Base-by-base conservation (phyloP, 2,797 vertebrate species). In the Scyliorhinus canicula region DNA sequence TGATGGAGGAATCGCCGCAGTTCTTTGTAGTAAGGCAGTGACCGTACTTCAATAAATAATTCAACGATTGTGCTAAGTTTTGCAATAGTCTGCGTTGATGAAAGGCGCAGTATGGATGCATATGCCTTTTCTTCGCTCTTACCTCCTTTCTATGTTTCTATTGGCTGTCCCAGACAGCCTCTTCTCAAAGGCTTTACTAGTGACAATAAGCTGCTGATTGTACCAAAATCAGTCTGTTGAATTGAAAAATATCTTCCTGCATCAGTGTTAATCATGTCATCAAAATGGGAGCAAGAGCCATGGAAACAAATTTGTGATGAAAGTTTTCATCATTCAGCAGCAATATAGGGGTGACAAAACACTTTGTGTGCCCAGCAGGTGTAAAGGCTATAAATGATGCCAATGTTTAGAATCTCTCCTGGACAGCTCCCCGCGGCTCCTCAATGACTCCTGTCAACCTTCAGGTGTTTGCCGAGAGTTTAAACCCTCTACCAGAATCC, bases 201-300 rank as follows among this genome's bases (percentile, higher is more conserved):
- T 44, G 26, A 85, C 44, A 24, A 12, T 26, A 55, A 50, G 12
- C 26, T 55, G 12, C 28, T 52, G 47, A 86, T 52, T 14, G 26
- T 12, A 52, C 26, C 50, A 86, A 82, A 26, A 47, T 47, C 44
- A 82, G 0, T 95, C 44, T 52, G 69, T 95, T 82, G 84, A 85
- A 47, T 26, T 82, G 82, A 26, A 28, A 50, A 47, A 1, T 79
- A 47, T 57, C n/a, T 50, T 12, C 28, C 14, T 79, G 24, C 55
- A 79, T 2, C 11, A 55, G 71, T 14, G 35, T 57, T 95, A 55
- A 69, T 31, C 35, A 93, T 95, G 95, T 95, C n/a, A 97, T 97
- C 44, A 82, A 47, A n/a, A 9, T 60, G 31, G 55, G 55, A 52
- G 3, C 31, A 52, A 5, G 24, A 88, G 50, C 4, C 4, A 55